Percentiles rank a stretch among this genome's conserved stretches.
Conservation (phyloP, 2,797 vertebrate species). For the Labeo calbasu region DNA sequence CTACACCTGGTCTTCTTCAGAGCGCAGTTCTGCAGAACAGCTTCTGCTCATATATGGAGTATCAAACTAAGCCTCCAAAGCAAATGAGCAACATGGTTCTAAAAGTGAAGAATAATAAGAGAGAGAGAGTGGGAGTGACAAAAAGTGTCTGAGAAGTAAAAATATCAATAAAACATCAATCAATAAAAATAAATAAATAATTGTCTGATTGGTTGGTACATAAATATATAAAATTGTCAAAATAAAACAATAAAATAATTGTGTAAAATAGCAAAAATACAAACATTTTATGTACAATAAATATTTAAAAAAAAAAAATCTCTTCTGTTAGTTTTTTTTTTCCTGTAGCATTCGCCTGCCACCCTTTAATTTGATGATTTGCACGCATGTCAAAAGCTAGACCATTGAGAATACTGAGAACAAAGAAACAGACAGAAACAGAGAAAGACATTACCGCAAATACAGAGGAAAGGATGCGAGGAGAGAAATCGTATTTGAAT, state of each 20-base stretch:
- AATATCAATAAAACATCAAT: background rate
- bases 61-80: background rate
- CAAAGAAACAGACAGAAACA: slow-evolving; percentile 76
- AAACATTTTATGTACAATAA: background rate
- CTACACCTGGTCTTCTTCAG: slow-evolving; percentile 39
- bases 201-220: background rate
- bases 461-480: slow-evolving; percentile 49
- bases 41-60: background rate
- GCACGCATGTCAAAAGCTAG: slow-evolving; percentile 81
- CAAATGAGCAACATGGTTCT: background rate
- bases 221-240: background rate
- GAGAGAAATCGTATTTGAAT: slow-evolving; percentile 44
- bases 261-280: background rate
- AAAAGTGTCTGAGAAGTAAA: too few relatives aligned
- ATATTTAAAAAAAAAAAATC: background rate
- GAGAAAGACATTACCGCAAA: slow-evolving; percentile 65
- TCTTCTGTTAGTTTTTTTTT: background rate
- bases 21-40: background rate
- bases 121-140: slow-evolving; percentile 54
- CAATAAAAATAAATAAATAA: background rate
- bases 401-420: slow-evolving; percentile 74
- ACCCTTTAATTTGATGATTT: slow-evolving; percentile 84
- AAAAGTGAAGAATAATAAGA: slow-evolving; percentile 36
- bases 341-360: slow-evolving; percentile 73
- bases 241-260: background rate